These are phyloP conservation scores for Phalloptychus januarius DNA, from an alignment of 2,797 vertebrate genomes.

Conservation along the genomic window DNA sequence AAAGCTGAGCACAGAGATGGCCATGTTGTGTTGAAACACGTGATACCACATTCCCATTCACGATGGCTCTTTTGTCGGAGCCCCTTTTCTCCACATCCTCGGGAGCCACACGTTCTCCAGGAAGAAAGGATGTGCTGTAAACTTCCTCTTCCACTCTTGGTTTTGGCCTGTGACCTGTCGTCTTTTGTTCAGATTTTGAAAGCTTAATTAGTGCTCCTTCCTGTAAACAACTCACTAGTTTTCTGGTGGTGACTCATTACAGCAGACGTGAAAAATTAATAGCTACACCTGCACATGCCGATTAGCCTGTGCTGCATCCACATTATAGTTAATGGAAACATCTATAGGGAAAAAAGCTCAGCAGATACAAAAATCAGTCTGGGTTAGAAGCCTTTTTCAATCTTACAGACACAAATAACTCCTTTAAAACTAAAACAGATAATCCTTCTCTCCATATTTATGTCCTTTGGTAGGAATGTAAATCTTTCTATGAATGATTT, in stretches of 20 bases:
- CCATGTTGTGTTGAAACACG: not conserved
- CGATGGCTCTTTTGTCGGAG: not conserved
- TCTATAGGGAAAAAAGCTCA: not conserved
- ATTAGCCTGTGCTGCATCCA: not conserved
- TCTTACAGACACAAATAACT: not conserved
- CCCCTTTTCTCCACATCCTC: not conserved
- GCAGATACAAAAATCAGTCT: not conserved
- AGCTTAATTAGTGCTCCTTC: conserved; percentile 4
- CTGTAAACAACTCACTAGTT: not conserved
- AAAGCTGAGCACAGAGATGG: not conserved
- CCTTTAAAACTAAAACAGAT: not conserved
- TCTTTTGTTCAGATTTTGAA: conserved; percentile 1
- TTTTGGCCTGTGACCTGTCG: conserved; percentile 1
- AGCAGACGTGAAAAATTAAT: not conserved
- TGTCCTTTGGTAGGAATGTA: conserved; percentile 36
- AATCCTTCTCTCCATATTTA: not conserved
- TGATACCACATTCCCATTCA: not conserved
- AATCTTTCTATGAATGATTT: conserved; percentile 35
- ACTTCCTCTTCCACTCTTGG: conserved; percentile 8
- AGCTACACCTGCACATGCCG: not conserved
- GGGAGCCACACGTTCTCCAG: not conserved
- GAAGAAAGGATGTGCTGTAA: conserved; percentile 6
- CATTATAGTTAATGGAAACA: not conserved
- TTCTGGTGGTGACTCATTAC: not conserved
- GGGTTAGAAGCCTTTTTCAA: not conserved